Base-by-base conservation (phyloP, 30 jellyfish, hydroid and myxozoan species). In the Aurelia coerulea region DNA sequence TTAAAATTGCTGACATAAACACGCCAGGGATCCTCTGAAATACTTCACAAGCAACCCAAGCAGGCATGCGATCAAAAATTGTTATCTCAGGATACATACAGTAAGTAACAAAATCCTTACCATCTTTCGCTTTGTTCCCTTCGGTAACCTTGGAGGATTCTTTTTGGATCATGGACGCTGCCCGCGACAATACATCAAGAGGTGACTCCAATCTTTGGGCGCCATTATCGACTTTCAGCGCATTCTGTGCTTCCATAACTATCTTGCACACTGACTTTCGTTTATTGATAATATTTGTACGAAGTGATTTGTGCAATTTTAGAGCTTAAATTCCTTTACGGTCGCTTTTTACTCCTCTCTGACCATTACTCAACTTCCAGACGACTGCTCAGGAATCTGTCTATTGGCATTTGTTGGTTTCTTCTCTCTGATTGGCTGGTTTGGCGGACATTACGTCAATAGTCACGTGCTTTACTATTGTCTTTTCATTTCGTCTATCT, bases 171-270 rank as follows among this genome's bases (percentile, higher is more conserved):
- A 94, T 87, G 32, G 97, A 87, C 17, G 99, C 99, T 51, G 99
- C 99, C 75, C 97, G 54, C 58, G 99, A 94, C 62, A 94, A 78
- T 5, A 94, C 99, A 79, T 94, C 97, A 62, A 94, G 80, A n/a
- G 97, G 99, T 39, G 99, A 94, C 59, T 94, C 98, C 76, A 84
- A 76, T 80, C 91, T 68, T 51, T 68, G 88, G 16, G 73, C 16
- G 79, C 37, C 80, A 19, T 70, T 64, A 17, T 86, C 91, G 42
- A 64, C 54, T 60, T 84, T 84, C 83, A 84, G 5, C 49, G 62
- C 23, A 52, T 76, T 83, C 33, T 67, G 42, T 33, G 73, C 13
- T 62, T 84, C 93, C 93, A 84, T 84, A 50, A 17, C 73, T 46
- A 0, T 9, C 56, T 46, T 46, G 15, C 15, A 46, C 56, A 46